These are phyloP conservation scores for Caenorhabditis brenneri DNA, from an alignment of 1,140 invertebrate species.

Conservation along the genomic window DNA sequence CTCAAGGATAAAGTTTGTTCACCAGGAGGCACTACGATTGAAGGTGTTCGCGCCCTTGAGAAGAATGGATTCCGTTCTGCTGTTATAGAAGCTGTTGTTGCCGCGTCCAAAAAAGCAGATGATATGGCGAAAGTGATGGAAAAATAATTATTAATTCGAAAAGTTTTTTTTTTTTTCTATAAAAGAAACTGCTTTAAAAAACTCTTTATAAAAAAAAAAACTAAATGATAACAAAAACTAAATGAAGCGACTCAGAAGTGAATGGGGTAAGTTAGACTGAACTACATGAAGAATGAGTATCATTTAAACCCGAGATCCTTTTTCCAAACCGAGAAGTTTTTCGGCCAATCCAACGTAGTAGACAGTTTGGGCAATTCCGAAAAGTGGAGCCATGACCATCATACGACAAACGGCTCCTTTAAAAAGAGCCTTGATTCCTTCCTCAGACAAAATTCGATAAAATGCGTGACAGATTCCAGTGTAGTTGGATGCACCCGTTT, in stretches of 20 bases:
- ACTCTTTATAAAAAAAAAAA: background rate
- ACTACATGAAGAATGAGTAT: background rate
- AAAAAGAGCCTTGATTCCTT: slow-evolving; percentile 91
- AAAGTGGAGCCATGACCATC: slow-evolving; percentile 93
- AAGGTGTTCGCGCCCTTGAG: slow-evolving; percentile 83
- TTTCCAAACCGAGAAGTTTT: slow-evolving; percentile 77
- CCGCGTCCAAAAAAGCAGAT: background rate
- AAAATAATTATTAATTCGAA: background rate
- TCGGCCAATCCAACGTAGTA: slow-evolving; percentile 98
- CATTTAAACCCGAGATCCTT: slow-evolving; percentile 24
- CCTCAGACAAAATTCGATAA: slow-evolving; percentile 79
- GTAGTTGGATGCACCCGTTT: slow-evolving; percentile 85
- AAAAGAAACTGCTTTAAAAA: background rate
- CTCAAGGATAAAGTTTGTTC: slow-evolving; percentile 91
- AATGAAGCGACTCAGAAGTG: background rate
- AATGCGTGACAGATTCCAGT: slow-evolving; percentile 63
- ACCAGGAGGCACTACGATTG: slow-evolving; percentile 86
- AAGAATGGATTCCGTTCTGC: slow-evolving; percentile 69
- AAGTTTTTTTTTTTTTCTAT: background rate
- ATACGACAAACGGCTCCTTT: slow-evolving; percentile 95
- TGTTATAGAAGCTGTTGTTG: background rate
- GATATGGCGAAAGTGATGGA: background rate
- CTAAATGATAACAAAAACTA: background rate
- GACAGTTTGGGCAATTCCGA: slow-evolving; percentile 97
- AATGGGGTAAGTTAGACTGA: background rate